Percentiles rank a stretch among this genome's conserved stretches.
phyloP scores from a whole-genome alignment of 2,113 vertebrate species.

The Heteronetta atricapilla region DNA sequence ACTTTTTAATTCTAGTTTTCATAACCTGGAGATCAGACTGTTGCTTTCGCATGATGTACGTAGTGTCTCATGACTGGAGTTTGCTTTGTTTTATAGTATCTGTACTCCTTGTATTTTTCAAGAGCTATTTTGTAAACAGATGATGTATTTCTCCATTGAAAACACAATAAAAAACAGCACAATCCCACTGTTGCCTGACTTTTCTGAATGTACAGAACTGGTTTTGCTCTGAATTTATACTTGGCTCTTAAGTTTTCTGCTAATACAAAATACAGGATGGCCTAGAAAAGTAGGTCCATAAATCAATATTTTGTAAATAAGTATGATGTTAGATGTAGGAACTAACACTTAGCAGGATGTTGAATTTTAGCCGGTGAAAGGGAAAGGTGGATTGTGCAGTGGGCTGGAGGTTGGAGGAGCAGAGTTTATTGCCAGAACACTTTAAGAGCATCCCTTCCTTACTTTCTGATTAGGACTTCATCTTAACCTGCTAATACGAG shows the following conservation, averaged over 20 bases:
- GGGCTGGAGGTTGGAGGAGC: background rate
- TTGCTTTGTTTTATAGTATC: conserved; percentile 90
- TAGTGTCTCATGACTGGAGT: conserved; percentile 88
- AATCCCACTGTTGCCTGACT: conserved; percentile 75
- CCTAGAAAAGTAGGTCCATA: background rate
- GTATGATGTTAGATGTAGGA: background rate
- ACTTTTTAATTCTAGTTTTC: conserved; percentile 87
- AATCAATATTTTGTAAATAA: background rate
- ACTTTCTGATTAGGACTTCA: background rate
- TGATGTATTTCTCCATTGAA: conserved; percentile 91
- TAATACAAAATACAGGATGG: background rate
- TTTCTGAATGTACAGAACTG: conserved; percentile 50
- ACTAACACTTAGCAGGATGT: background rate
- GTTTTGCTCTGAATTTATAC: background rate
- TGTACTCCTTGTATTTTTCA: conserved; percentile 91
- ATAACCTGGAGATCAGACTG: conserved; percentile 86
- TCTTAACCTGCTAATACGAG: background rate
- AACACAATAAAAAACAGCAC: conserved; percentile 88
- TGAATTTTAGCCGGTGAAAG: background rate
- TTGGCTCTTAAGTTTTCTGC: background rate
- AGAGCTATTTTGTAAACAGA: conserved; percentile 91
- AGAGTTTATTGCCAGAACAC: background rate
- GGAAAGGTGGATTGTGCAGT: background rate
- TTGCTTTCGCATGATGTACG: conserved; percentile 89
- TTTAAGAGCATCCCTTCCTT: background rate